phyloP scores from a whole-genome alignment of 2,888 invertebrate species.

The Lissonota sp. region DNA sequence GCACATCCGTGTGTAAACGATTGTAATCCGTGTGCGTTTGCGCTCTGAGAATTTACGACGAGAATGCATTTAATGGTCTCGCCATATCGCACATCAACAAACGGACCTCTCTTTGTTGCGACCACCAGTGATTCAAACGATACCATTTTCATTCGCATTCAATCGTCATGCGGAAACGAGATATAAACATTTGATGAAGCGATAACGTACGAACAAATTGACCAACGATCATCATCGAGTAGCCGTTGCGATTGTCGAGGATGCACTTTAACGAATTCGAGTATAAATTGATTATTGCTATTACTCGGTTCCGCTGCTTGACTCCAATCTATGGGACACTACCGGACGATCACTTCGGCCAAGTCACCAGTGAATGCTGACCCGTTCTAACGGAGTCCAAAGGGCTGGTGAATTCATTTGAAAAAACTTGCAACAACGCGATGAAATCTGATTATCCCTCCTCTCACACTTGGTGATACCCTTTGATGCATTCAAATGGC shows the following conservation, averaged over 20 bases:
- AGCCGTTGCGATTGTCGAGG: slow-evolving; percentile 17
- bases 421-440: slow-evolving; percentile 27
- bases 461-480: slow-evolving; percentile 1
- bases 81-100: too few species aligned
- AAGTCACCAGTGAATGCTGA: slow-evolving; percentile 23
- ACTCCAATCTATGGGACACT: not conserved
- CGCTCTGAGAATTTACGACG: too few species aligned
- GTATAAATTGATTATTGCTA: not conserved
- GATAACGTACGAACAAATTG: too few species aligned
- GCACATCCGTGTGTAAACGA: too few species aligned
- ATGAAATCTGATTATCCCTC: not conserved
- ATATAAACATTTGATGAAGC: too few species aligned
- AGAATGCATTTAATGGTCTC: too few species aligned
- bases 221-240: slow-evolving; percentile 4
- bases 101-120: too few species aligned
- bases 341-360: slow-evolving; percentile 2
- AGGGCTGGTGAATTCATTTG: slow-evolving; percentile 29
- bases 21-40: too few species aligned
- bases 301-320: not conserved
- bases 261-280: slow-evolving; percentile 40
- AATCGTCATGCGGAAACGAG: too few species aligned
- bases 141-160: too few species aligned
- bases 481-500: slow-evolving; percentile 51
- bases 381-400: too few species aligned
- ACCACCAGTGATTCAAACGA: too few species aligned